Base-by-base conservation (phyloP, 2,888 invertebrate species). In the Labia minor region DNA sequence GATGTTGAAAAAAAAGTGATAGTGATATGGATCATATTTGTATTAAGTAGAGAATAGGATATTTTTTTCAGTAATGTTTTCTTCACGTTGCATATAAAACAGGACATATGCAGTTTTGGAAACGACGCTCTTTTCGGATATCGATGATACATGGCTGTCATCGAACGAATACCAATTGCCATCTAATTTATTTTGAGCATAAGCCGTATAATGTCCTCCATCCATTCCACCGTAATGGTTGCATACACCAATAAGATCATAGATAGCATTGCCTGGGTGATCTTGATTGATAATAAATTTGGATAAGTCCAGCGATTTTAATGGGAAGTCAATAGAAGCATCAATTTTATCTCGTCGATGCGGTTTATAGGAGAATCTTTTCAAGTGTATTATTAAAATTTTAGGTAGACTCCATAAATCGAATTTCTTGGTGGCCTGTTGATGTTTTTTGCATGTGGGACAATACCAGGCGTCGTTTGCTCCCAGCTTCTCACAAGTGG, bases 401-500 rank as follows among this genome's bases (percentile, higher is more conserved):
- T 79, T 76, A 0, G 84, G 84, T 67, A 84, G 73, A 19, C 77
- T 77, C 84, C 84, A 84, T 21, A 85, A 71, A 73, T 84, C 83
- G 74, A 84, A 80, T 74, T 84, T 83, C 74, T 85, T 84, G 19
- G 81, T 81, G 8, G 84, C 84, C 70, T 81, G 78, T 70, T 81
- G 80, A 71, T 82, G 82, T 69, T 79, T 77, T 72, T 82, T 81
- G 74, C 84, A 84, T 21, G 73, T 72, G 1, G 83, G 83, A 74
- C 84, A 84, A 70, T 82, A 83, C 82, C 83, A 83, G 1, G 80
- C 79, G 73, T 84, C 82, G 69, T 82, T 78, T 67, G 79, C 79
- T 63, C 81, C 81, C 18, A 84, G 76, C 70, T 80, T 78, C 72
- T 84, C 83, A 26, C 77, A 77, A 26, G 78, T 80, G 1, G 82